Evolutionary conservation across 53 echinoderm and acorn worm species (phyloP).

Genomic region (Holothuria leucospilota): DNA sequence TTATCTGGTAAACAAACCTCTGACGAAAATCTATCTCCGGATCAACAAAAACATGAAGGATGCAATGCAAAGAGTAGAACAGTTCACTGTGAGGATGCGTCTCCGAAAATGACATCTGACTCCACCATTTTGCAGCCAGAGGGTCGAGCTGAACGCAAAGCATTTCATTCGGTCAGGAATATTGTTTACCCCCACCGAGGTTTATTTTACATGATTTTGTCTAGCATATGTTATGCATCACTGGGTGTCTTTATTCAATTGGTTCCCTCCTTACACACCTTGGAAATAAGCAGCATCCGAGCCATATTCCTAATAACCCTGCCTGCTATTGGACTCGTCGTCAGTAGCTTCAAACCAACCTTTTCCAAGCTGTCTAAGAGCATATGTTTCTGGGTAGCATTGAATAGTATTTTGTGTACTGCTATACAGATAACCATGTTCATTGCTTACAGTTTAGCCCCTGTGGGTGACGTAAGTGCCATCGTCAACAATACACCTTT

Average conservation of each 20-base stretch:
- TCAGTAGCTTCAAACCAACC: not conserved
- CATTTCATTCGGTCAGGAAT: too few relatives aligned
- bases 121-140: too few relatives aligned
- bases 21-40: too few relatives aligned
- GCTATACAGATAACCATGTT: not conserved
- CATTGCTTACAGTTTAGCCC: not conserved
- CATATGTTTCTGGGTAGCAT: not conserved
- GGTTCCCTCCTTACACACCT: not conserved
- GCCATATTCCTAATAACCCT: not conserved
- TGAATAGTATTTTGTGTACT: not conserved
- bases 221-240: not conserved
- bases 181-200: not conserved
- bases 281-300: not conserved
- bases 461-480: constrained; percentile 10
- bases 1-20: too few relatives aligned
- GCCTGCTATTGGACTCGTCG: not conserved
- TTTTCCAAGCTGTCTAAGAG: not conserved
- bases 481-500: not conserved
- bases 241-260: not conserved
- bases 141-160: too few relatives aligned
- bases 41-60: too few relatives aligned
- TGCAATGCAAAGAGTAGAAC: too few relatives aligned
- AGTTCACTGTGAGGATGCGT: too few relatives aligned
- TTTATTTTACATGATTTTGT: not conserved
- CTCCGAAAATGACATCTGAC: too few relatives aligned